Conservation (phyloP, 2,888 invertebrate genomes). For the Trachelus stipa region DNA sequence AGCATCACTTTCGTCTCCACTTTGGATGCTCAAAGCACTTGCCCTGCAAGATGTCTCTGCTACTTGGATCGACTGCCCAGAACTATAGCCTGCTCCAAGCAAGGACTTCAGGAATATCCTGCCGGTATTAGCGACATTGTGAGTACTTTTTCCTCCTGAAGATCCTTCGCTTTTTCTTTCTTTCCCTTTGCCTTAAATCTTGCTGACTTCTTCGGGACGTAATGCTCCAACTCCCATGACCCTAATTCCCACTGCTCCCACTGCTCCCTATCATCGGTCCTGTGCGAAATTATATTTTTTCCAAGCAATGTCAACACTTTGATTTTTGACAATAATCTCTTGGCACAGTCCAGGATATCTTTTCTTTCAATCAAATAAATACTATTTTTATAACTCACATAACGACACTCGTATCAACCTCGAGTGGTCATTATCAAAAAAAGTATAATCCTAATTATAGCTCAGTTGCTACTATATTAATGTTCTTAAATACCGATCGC, state of each 20-base stretch:
- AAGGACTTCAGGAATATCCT: conserved; percentile 49
- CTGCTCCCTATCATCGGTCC: background rate
- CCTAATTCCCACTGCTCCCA: background rate
- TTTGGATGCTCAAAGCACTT: conserved; percentile 25
- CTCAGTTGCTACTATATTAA: background rate
- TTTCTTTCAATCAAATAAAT: background rate
- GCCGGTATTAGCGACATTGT: conserved; percentile 53
- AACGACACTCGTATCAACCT: background rate
- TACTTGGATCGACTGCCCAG: conserved; percentile 41
- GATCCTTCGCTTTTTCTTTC: background rate
- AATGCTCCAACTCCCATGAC: background rate
- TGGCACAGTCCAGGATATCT: background rate
- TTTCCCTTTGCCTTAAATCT: conserved; percentile 2
- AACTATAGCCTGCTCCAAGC: conserved; percentile 48
- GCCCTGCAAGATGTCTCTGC: conserved; percentile 53
- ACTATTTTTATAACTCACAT: no score
- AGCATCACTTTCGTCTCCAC: background rate
- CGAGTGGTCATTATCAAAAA: background rate
- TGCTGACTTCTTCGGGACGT: background rate
- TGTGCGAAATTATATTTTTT: background rate
- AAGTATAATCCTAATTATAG: background rate
- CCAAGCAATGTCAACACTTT: background rate
- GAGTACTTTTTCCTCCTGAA: conserved; percentile 31
- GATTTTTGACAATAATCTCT: background rate
- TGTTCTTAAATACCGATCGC: background rate